A percentile compares a stretch with the other conserved stretches of the same genome.
Conservation (phyloP, 2,797 vertebrate species). For the Gallinago stenura region DNA sequence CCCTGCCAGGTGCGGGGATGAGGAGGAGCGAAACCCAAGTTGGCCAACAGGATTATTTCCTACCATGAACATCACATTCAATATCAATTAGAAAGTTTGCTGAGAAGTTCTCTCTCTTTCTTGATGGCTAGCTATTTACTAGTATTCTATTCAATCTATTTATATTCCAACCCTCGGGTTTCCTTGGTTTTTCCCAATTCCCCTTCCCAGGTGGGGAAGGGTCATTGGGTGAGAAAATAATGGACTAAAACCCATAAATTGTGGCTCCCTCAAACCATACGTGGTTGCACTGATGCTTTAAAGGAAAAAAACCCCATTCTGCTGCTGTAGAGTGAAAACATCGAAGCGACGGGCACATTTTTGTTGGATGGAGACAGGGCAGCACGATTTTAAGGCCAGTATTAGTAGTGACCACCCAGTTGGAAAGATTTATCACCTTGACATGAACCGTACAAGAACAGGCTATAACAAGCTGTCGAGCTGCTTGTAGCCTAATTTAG, state of each 20-base stretch:
- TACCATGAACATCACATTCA: neutral
- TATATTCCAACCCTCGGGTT: neutral
- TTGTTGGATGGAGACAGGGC: neutral
- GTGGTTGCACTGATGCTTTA: rapidly evolving
- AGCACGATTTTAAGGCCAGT: neutral
- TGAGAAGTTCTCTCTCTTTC: neutral
- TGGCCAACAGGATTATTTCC: neutral
- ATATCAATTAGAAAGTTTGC: neutral
- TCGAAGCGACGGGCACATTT: neutral
- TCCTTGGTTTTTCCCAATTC: neutral
- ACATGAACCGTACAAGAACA: neutral
- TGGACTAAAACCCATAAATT: neutral
- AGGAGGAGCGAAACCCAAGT: neutral
- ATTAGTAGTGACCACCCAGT: neutral
- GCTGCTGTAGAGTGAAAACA: neutral
- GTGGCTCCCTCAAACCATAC: neutral
- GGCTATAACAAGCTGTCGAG: neutral
- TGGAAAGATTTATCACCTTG: neutral
- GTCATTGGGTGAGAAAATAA: neutral
- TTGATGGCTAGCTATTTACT: neutral
- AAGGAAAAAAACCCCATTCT: neutral
- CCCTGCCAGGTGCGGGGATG: neutral
- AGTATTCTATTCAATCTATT: neutral
- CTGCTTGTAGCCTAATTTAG: slow-evolving; percentile 32
- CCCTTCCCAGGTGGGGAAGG: too few species aligned